Conservation (phyloP, 2,797 vertebrate species). For the Gymnothorax reevesii region DNA sequence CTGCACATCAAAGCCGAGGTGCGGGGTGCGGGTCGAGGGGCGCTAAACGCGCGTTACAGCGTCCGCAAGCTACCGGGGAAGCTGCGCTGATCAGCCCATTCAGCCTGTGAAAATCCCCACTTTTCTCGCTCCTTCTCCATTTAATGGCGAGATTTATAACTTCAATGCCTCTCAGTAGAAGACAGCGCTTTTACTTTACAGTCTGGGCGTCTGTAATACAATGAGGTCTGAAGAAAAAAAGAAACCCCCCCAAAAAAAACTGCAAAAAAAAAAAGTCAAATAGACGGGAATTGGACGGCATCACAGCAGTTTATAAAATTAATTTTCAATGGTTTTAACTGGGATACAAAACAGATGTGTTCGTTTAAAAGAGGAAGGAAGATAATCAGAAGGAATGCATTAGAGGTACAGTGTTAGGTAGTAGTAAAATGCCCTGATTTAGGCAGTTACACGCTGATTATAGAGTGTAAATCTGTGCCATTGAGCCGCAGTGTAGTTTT, state of each 20-base stretch:
- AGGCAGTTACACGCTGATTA: constrained; percentile 10
- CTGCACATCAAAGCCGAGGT: constrained; percentile 66
- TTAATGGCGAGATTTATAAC: constrained; percentile 1
- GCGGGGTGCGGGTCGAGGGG: constrained; percentile 6
- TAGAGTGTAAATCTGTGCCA: not conserved
- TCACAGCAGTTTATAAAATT: not conserved
- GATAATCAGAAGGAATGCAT: constrained; percentile 9
- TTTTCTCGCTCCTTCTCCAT: not conserved
- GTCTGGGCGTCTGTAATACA: not conserved
- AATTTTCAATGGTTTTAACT: not conserved
- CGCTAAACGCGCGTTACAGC: not conserved
- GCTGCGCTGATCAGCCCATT: not conserved
- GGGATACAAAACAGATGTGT: constrained; percentile 3
- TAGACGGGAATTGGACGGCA: not conserved
- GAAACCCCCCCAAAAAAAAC: not conserved
- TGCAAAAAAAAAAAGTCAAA: no score
- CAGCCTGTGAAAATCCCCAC: not conserved
- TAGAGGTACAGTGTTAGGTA: not conserved
- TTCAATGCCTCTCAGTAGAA: not conserved
- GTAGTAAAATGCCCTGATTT: constrained; percentile 6
- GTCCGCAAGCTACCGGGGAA: not conserved
- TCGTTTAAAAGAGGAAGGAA: not conserved
- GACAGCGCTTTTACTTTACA: not conserved
- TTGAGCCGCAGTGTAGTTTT: not conserved
- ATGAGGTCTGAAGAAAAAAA: not conserved